phyloP scores from a whole-genome alignment of 2,888 invertebrate genomes.

The Nowickia ferox region DNA sequence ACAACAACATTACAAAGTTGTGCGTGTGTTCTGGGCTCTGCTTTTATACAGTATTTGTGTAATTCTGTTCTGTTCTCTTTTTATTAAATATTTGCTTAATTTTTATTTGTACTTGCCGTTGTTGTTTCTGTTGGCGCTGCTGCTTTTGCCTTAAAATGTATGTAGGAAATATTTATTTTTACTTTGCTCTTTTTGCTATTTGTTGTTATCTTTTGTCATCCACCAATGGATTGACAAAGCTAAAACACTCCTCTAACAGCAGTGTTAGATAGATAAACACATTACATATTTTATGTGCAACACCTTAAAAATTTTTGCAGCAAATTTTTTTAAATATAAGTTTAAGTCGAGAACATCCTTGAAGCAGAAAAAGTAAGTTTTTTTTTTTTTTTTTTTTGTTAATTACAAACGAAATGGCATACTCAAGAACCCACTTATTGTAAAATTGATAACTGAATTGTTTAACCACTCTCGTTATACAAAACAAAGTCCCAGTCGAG shows the following conservation, averaged over 20 bases:
- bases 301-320: slow-evolving; percentile 21
- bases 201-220: slow-evolving; percentile 4
- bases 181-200: slow-evolving; percentile 63
- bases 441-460: background rate
- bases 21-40: slow-evolving; percentile 79
- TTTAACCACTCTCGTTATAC: background rate
- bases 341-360: background rate
- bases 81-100: slow-evolving; percentile 59
- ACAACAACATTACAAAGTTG: slow-evolving; percentile 72
- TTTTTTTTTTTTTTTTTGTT: no score
- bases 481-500: background rate
- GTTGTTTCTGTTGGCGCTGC: slow-evolving; percentile 48
- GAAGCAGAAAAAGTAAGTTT: no score
- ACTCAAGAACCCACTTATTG: no score
- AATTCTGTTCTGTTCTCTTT: slow-evolving; percentile 29
- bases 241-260: slow-evolving; percentile 31
- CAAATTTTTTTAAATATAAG: background rate
- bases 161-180: slow-evolving; percentile 70
- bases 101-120: slow-evolving; percentile 64
- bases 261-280: slow-evolving; percentile 19
- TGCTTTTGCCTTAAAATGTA: slow-evolving; percentile 63
- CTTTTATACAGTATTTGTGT: slow-evolving; percentile 45
- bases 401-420: no score
- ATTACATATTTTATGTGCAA: slow-evolving; percentile 20
- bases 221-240: slow-evolving; percentile 27